Conservation (phyloP, 2,113 vertebrate species). For the Hypanus sabinus region DNA sequence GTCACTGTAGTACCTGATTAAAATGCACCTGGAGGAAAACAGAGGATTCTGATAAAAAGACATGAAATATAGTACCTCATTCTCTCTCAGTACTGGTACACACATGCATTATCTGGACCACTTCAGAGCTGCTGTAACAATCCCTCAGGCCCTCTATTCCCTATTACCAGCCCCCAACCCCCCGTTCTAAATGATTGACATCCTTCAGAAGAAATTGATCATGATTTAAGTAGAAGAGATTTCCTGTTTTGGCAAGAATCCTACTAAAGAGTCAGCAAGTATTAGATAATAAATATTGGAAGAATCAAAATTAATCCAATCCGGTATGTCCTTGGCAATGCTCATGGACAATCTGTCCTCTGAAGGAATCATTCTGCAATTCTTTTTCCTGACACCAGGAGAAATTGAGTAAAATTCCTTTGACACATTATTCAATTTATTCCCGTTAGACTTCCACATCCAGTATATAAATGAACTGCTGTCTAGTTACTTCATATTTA, state of each 20-base stretch:
- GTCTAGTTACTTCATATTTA: background rate
- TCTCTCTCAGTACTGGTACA: too few species aligned
- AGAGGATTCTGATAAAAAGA: too few species aligned
- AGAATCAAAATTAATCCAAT: background rate
- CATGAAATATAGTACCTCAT: too few species aligned
- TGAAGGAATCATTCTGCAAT: background rate
- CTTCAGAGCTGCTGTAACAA: too few species aligned
- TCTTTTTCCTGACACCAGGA: background rate
- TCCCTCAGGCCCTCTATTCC: too few species aligned
- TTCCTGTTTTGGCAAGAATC: conserved; percentile 14
- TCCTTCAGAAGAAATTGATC: too few species aligned
- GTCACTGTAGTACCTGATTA: too few species aligned
- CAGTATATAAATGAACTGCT: background rate
- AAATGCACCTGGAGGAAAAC: too few species aligned
- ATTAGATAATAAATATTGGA: background rate
- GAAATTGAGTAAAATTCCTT: background rate
- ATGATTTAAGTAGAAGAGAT: background rate
- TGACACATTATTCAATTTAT: background rate
- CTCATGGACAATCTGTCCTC: background rate
- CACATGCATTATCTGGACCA: too few species aligned
- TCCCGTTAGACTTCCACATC: background rate
- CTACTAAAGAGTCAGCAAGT: background rate
- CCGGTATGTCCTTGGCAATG: background rate
- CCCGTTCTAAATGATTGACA: too few species aligned
- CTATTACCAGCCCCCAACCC: too few species aligned